Percentiles rank a stretch among this genome's conserved stretches.
Conservation (phyloP, 2,113 vertebrate genomes). For the Chloebia gouldiae region DNA sequence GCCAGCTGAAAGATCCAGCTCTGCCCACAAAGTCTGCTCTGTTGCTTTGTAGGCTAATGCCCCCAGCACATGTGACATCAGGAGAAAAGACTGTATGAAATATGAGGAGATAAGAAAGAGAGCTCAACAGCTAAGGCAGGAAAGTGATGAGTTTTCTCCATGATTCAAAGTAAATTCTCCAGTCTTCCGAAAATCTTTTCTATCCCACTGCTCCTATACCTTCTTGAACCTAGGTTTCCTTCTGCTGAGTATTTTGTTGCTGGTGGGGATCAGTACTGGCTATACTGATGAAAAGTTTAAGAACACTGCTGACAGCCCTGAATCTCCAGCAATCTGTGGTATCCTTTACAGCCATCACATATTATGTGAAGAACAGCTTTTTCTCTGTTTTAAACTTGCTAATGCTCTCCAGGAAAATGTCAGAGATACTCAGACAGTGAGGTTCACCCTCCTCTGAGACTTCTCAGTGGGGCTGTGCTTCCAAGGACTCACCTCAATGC, state of each 20-base stretch:
- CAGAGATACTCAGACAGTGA: background rate
- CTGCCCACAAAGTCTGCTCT: background rate
- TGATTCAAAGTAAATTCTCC: background rate
- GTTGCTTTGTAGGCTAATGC: background rate
- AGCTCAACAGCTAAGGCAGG: background rate
- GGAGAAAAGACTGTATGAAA: background rate
- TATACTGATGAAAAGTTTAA: background rate
- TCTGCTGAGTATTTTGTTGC: background rate
- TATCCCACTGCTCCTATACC: background rate
- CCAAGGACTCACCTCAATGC: background rate
- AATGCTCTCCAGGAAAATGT: background rate
- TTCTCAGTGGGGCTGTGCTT: background rate
- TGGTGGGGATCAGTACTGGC: background rate
- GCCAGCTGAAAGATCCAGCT: background rate
- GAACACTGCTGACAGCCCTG: background rate
- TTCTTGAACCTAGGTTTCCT: background rate
- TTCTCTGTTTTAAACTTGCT: background rate
- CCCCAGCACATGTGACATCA: rapidly evolving
- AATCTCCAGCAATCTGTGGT: background rate
- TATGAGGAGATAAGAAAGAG: background rate
- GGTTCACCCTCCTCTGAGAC: background rate
- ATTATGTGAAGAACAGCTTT: background rate
- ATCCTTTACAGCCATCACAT: background rate
- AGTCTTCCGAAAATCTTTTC: background rate
- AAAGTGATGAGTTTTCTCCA: background rate